Percentiles rank a stretch among this genome's conserved stretches.
phyloP scores from a whole-genome alignment of 1,140 invertebrate genomes.

The Microvelia longipes region DNA sequence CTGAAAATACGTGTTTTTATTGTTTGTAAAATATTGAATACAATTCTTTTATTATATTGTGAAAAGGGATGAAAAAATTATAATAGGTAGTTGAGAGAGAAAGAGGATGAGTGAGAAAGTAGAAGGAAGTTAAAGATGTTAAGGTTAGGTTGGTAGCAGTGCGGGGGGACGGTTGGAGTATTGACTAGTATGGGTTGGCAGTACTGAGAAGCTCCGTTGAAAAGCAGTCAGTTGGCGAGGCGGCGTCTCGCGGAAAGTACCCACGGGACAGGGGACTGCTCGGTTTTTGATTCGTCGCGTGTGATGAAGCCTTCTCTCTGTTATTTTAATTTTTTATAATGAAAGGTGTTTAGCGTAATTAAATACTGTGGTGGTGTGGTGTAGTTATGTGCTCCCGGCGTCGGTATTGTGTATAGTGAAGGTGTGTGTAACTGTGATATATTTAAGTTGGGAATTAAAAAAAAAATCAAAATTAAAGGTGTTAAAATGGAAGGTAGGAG shows the following conservation, averaged over 20 bases:
- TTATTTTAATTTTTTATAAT: too few species aligned
- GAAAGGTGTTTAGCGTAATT: too few species aligned
- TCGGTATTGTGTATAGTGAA: too few species aligned
- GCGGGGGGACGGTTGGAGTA: neutral
- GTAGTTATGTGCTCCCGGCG: too few species aligned
- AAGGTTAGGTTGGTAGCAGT: neutral
- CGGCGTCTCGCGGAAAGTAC: neutral
- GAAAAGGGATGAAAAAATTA: neutral
- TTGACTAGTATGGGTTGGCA: neutral
- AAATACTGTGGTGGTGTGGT: too few species aligned
- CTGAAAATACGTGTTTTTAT: too few species aligned
- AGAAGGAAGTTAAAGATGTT: neutral
- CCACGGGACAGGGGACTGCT: neutral
- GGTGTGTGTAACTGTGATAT: too few species aligned
- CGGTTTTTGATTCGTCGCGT: neutral
- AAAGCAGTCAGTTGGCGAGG: neutral
- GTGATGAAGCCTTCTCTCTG: too few species aligned
- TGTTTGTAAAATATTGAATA: too few species aligned
- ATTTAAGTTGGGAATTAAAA: too few species aligned
- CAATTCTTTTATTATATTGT: too few species aligned
- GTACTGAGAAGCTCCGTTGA: neutral
- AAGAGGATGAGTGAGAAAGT: neutral
- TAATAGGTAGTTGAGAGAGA: neutral
- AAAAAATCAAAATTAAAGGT: neutral
- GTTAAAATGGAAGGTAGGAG: conserved; percentile 1